These are phyloP conservation scores for Oxygymnocypris stewartii DNA, from an alignment of 2,113 vertebrate genomes.

Conservation along the genomic window DNA sequence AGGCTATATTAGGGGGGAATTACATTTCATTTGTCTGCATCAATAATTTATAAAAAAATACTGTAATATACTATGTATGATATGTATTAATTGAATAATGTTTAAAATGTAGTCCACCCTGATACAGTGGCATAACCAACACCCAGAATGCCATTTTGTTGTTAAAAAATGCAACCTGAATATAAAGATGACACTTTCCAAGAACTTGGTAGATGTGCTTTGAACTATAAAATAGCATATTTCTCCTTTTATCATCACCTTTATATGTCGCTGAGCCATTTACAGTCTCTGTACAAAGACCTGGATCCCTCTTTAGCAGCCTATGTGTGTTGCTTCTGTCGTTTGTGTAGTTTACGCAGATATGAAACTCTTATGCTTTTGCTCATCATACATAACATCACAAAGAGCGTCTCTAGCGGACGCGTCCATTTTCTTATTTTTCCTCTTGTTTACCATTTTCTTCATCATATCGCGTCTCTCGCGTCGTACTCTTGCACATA, in stretches of 20 bases:
- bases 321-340: not conserved
- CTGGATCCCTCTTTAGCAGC: not conserved
- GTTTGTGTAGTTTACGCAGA: not conserved
- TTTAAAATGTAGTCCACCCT: not conserved
- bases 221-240: too few species aligned
- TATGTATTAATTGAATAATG: not conserved
- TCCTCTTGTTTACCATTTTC: conserved; percentile 70
- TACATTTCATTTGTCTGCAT: not conserved
- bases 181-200: not conserved
- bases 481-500: not conserved
- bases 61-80: not conserved
- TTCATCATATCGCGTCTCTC: conserved; percentile 52
- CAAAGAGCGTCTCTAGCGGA: conserved; percentile 67
- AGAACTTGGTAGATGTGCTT: not conserved
- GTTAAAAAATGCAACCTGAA: not conserved
- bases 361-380: not conserved
- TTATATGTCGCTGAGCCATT: not conserved
- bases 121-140: not conserved
- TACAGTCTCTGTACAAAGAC: not conserved
- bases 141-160: not conserved
- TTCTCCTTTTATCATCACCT: not conserved
- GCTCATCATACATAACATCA: not conserved
- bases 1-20: not conserved
- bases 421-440: not conserved
- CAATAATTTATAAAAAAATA: not conserved